These are phyloP conservation scores for Aurelia aurita complex sp. Pacific DNA, from an alignment of 30 jellyfish, hydroid and myxozoan species.

Conservation along the genomic window DNA sequence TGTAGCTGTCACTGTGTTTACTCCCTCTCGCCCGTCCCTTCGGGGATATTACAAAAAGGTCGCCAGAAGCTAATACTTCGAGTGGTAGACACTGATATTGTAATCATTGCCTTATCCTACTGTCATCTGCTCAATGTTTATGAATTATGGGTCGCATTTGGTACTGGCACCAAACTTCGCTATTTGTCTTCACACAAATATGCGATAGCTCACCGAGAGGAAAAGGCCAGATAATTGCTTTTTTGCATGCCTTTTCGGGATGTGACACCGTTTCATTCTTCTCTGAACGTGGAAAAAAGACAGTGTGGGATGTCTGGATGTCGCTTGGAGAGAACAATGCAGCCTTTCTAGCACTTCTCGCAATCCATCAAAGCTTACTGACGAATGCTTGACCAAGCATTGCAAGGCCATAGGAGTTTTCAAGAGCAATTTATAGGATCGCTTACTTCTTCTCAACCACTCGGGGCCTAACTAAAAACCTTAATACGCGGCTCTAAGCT, in stretches of 20 bases:
- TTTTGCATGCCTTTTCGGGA: constrained; percentile 35
- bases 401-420: no score
- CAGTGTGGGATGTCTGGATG: constrained; percentile 43
- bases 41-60: neutral
- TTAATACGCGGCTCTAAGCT: no score
- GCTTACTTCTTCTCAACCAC: no score
- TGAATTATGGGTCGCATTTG: constrained; percentile 19
- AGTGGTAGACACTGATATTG: constrained; percentile 44
- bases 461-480: no score
- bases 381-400: no score
- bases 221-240: constrained; percentile 13
- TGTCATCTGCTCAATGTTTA: constrained; percentile 12
- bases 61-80: constrained; percentile 15
- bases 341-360: no score
- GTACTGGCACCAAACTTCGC: neutral
- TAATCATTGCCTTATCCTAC: constrained; percentile 21
- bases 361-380: no score
- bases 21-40: no score
- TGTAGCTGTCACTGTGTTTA: no score
- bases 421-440: no score
- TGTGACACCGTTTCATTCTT: constrained; percentile 47
- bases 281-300: constrained; percentile 47
- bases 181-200: constrained; percentile 6
- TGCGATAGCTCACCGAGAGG: neutral
- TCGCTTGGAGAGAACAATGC: neutral